Conservation (phyloP, 2,888 invertebrate species). For the Metacarcinus magister region DNA sequence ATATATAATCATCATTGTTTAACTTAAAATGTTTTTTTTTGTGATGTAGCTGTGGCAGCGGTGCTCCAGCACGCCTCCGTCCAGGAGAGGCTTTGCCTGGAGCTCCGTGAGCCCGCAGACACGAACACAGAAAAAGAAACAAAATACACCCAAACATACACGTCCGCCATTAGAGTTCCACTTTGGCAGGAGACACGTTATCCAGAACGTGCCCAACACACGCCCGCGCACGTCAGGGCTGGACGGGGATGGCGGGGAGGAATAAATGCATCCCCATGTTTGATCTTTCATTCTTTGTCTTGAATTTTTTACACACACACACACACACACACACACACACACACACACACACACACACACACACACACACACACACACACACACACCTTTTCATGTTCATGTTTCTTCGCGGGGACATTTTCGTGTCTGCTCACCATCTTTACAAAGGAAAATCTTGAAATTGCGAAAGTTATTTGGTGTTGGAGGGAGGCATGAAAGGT, state of each 20-base stretch:
- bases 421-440: no score
- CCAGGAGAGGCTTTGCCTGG: not conserved
- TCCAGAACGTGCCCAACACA: not conserved
- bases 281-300: not conserved
- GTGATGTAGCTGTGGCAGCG: no score
- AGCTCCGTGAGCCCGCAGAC: not conserved
- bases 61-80: no score
- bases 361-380: constrained; percentile 55
- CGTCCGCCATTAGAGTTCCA: not conserved
- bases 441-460: no score
- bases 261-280: not conserved
- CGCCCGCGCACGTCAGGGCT: not conserved
- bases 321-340: constrained; percentile 44
- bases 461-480: no score
- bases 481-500: no score
- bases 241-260: not conserved
- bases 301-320: not conserved
- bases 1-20: no score
- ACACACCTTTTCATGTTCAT: not conserved
- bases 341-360: constrained; percentile 57
- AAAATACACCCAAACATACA: not conserved
- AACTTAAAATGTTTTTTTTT: no score
- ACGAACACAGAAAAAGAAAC: not conserved
- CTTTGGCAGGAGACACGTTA: not conserved
- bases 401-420: not conserved